A percentile compares a stretch with the other conserved stretches of the same genome.
These are phyloP conservation scores for Cnemophilus loriae DNA, from an alignment of 2,113 vertebrate genomes.

Conservation along the genomic window DNA sequence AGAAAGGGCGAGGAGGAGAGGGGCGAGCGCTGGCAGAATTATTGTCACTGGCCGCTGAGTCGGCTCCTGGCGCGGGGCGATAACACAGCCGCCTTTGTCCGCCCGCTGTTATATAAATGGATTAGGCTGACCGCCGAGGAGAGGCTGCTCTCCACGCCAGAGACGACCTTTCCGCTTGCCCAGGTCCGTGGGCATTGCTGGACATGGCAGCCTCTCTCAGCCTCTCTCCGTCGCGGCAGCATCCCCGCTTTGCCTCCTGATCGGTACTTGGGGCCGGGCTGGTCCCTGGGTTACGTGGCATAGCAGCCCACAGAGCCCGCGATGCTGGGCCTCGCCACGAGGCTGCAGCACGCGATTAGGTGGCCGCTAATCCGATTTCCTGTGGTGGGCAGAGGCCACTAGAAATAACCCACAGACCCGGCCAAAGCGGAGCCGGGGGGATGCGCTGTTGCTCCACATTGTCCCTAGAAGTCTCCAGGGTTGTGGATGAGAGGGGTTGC, in stretches of 20 bases:
- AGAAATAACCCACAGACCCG: not conserved
- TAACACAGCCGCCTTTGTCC: slow-evolving; percentile 71
- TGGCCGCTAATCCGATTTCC: not conserved
- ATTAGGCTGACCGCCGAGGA: not conserved
- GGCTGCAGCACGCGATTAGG: not conserved
- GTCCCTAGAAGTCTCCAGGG: not conserved
- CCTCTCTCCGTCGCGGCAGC: accelerated
- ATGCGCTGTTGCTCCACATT: not conserved
- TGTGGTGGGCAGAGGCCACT: not conserved
- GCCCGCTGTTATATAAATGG: slow-evolving; percentile 47
- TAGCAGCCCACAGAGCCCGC: not conserved
- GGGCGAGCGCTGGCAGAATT: slow-evolving; percentile 22
- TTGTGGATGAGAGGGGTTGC: too few relatives aligned
- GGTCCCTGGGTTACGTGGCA: accelerated
- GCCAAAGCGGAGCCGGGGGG: not conserved
- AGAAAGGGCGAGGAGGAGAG: slow-evolving; percentile 9
- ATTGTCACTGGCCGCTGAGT: not conserved
- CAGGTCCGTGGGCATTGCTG: not conserved
- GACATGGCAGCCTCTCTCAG: not conserved
- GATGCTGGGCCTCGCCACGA: not conserved
- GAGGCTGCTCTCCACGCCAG: not conserved
- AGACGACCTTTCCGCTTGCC: not conserved
- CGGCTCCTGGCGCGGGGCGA: slow-evolving; percentile 30
- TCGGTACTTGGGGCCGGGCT: not conserved
- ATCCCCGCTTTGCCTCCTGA: accelerated